phyloP scores from a whole-genome alignment of 2,113 vertebrate species.

The Thermophis baileyi region DNA sequence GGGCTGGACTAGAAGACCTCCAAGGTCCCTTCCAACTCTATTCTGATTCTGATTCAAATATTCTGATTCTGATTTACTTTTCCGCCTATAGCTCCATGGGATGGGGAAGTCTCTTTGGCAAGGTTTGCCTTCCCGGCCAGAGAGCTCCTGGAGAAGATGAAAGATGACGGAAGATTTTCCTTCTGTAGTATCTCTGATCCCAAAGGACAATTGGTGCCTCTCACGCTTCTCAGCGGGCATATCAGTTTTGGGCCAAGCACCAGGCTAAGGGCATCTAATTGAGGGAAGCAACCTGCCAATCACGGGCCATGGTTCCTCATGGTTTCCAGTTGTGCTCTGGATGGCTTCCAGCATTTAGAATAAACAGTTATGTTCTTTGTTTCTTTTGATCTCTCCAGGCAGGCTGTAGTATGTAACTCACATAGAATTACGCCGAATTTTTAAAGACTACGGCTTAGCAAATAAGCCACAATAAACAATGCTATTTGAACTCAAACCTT shows the following conservation, averaged over 20 bases:
- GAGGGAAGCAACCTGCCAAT: neutral
- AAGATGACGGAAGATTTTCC: neutral
- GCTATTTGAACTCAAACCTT: neutral
- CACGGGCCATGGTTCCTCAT: neutral
- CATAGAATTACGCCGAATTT: neutral
- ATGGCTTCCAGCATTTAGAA: neutral
- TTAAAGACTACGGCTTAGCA: neutral
- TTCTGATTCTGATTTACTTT: neutral
- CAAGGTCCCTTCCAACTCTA: too few relatives aligned
- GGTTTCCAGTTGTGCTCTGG: neutral
- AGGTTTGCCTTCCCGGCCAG: neutral
- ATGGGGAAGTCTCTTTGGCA: neutral
- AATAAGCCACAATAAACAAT: neutral
- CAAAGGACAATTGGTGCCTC: neutral
- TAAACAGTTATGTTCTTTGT: neutral
- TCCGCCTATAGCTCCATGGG: neutral
- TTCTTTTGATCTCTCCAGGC: neutral
- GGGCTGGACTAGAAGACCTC: too few relatives aligned
- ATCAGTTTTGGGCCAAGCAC: neutral
- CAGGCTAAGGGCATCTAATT: neutral
- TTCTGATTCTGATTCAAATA: too few relatives aligned
- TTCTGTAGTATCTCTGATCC: neutral
- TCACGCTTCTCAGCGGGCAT: neutral
- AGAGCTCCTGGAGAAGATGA: neutral
- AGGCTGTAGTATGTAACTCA: neutral